These are phyloP conservation scores for Drosophila bunnanda DNA, from an alignment of 2,888 invertebrate genomes.

Conservation along the genomic window DNA sequence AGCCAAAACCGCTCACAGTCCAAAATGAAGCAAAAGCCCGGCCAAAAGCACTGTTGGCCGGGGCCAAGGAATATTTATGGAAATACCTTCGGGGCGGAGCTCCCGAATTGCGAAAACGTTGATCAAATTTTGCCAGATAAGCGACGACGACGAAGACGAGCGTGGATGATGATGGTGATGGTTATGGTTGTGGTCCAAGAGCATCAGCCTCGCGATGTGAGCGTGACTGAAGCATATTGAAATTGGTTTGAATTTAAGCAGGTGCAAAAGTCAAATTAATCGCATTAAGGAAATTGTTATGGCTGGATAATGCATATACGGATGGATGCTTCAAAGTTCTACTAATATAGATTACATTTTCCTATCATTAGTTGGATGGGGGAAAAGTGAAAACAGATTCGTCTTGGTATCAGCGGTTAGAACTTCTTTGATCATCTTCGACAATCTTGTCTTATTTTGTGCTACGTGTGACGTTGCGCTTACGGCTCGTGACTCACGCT, in stretches of 20 bases:
- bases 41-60: conserved; percentile 33
- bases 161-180: conserved; percentile 54
- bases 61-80: conserved; percentile 73
- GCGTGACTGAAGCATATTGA: conserved; percentile 36
- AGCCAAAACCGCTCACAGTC: conserved; percentile 36
- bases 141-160: conserved; percentile 45
- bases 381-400: not conserved
- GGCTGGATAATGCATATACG: not conserved
- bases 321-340: not conserved
- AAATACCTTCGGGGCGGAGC: conserved; percentile 84
- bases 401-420: not conserved
- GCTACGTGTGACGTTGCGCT: not conserved
- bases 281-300: conserved; percentile 18
- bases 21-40: conserved; percentile 40
- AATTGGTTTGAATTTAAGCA: conserved; percentile 12
- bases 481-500: conserved; percentile 17
- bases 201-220: conserved; percentile 18
- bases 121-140: conserved; percentile 80
- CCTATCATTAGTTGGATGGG: too few species aligned
- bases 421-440: conserved; percentile 3
- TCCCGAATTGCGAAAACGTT: conserved; percentile 84
- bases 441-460: not conserved
- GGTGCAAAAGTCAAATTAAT: conserved; percentile 28
- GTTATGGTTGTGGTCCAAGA: conserved; percentile 47
- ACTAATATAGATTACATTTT: not conserved